phyloP scores from a whole-genome alignment of 2,888 invertebrate species.

The Tipula confusa region DNA sequence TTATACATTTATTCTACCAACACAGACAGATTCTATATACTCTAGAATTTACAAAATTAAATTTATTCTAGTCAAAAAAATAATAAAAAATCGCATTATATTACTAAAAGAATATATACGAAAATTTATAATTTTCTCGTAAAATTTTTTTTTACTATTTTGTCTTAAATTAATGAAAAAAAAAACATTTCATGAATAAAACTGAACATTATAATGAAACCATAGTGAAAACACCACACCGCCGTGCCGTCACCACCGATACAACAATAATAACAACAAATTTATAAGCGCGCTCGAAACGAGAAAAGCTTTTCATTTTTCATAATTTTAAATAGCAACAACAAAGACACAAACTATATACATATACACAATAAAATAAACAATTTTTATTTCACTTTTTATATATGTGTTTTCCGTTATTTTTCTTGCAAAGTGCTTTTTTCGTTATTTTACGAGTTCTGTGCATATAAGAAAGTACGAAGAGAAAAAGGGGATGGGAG shows the following conservation, averaged over 20 bases:
- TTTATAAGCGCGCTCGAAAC: background rate
- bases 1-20: background rate
- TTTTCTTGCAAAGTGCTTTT: background rate
- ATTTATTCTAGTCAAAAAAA: background rate
- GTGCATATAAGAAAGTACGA: background rate
- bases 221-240: background rate
- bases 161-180: background rate
- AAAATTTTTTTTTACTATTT: background rate
- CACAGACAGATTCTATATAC: background rate
- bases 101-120: background rate
- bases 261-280: background rate
- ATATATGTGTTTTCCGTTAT: background rate
- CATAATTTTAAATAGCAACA: background rate
- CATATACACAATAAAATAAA: background rate
- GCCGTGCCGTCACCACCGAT: background rate
- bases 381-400: background rate
- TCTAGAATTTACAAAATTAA: background rate
- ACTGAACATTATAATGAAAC: slow-evolving; percentile 6
- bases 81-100: background rate
- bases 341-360: background rate
- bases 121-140: background rate
- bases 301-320: background rate
- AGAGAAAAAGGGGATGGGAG: background rate
- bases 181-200: background rate
- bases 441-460: background rate